Base-by-base conservation (phyloP, 2,797 vertebrate species). In the Epinephelus coioides region DNA sequence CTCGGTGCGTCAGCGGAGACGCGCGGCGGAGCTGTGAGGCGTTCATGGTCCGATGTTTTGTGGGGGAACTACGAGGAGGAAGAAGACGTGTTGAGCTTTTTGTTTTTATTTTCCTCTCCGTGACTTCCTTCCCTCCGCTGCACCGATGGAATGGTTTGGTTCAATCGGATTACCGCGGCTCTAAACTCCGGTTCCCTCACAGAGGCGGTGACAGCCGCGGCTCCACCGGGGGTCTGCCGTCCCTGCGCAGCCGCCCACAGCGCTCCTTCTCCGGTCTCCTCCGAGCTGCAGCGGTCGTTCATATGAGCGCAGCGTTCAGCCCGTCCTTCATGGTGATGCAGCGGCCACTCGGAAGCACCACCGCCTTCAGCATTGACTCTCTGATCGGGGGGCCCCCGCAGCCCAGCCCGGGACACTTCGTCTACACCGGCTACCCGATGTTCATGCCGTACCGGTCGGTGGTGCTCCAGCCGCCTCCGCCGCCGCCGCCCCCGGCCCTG, bases 341-440 rank as follows among this genome's bases (percentile, higher is more conserved):
- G 97, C 97, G 97, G 94, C 97, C 97, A 84, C 93, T 97, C 94
- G 98, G 97, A 94, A 97, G 96, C 93, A 96, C 96, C 93, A 97
- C 97, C 88, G 97, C 97, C 92, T 99, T 99, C 95, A 98, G 97
- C 95, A 98, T 99, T 81, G 98, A 99, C 96, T 98, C 97, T 56
- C 96, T 98, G 86, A 99, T 98, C 95, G 97, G 97, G 82, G 97
- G 96, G 87, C 96, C 97, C 43, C 96, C 97, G 67, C 97, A 96
- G 92, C 97, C 97, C 88, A 96, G 96, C 84, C 96, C 97, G 85
- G 97, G 97, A 74, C 97, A 96, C 91, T 97, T 98, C 88, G 96
- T 98, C 68, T 98, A 98, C 94, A 97, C 97, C 34, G 97, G 97
- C 62, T 99, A 98, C 92, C 98, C 98, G 56, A 98, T 98, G 97